Evolutionary conservation across 2,888 invertebrate genomes (phyloP), one percentile per base, ranked within the genome.

Genomic region (Xylota segnis): DNA sequence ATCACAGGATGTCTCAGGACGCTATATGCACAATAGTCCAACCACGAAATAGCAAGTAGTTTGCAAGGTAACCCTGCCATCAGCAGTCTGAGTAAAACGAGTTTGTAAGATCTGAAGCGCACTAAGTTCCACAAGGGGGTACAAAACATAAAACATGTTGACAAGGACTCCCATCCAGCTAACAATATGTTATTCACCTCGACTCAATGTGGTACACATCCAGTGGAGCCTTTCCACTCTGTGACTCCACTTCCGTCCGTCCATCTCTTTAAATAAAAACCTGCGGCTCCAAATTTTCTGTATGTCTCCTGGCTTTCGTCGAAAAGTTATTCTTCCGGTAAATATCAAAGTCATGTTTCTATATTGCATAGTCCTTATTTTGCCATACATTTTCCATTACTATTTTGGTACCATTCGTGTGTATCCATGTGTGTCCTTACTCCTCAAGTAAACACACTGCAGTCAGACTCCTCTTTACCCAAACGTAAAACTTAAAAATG

Each of bases 261-360:
- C 32, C 32, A 7, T 7, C 32, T 7, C 32, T 32, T 32, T 32
- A 6, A 34, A 34, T 3, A 34, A 34, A 34, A 10, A 34, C 47
- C 16, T 34, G n/a, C 32, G n/a, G 50, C 34, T 40, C 27, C 34
- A 12, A 27, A n/a, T n/a, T 14, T 16, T 61, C 23, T 27, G 2
- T 47, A 12, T 10, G 10, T 10, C 40, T 54, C 5, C 29, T 54
- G 10, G 2, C n/a, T 9, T 32, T 37, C 50, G 18, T 47, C 18
- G 37, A 7, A 70, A 82, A 70, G 81, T 82, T 75, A 82, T 56
- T 32, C 70, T 76, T 63, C 40, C 56, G 74, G 52, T 74, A 66
- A 79, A 74, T 79, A 66, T 68, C 52, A 70, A 47, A 78, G 45
- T 29, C 52, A 77, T 68, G 58, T 27, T 3, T 27, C 23, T n/a